Conservation (phyloP, 2,888 invertebrate genomes). For the Laothoe populi region DNA sequence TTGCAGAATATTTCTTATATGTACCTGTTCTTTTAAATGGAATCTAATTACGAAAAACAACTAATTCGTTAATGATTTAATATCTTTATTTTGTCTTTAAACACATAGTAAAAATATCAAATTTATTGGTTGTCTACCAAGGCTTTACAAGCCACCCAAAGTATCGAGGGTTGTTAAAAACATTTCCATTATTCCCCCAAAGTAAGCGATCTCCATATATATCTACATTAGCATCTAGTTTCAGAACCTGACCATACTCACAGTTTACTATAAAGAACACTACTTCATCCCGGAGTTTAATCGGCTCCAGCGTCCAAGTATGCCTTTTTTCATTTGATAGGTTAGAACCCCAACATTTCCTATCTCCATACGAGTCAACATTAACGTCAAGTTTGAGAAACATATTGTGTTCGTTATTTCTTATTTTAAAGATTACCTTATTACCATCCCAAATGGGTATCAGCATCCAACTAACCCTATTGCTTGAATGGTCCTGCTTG, state of each 20-base stretch:
- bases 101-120: too few relatives aligned
- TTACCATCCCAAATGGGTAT: slow-evolving; percentile 43
- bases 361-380: slow-evolving; percentile 40
- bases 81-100: neutral
- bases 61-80: too few relatives aligned
- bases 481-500: slow-evolving; percentile 36
- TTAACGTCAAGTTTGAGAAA: slow-evolving; percentile 46
- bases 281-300: slow-evolving; percentile 38
- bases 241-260: slow-evolving; percentile 44
- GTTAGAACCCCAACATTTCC: slow-evolving; percentile 43
- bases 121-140: neutral
- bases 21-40: too few relatives aligned
- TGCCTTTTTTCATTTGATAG: slow-evolving; percentile 35
- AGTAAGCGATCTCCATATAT: slow-evolving; percentile 39
- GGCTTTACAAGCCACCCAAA: slow-evolving; percentile 39
- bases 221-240: slow-evolving; percentile 38
- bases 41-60: too few relatives aligned
- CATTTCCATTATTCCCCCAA: slow-evolving; percentile 42
- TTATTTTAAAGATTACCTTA: slow-evolving; percentile 45
- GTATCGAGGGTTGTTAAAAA: slow-evolving; percentile 29
- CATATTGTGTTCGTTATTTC: slow-evolving; percentile 42
- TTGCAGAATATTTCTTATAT: too few relatives aligned
- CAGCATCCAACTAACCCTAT: slow-evolving; percentile 47
- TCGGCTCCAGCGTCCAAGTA: slow-evolving; percentile 48
- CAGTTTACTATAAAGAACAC: slow-evolving; percentile 48